These are phyloP conservation scores for Trinectes maculatus DNA, from an alignment of 2,113 vertebrate species.

Conservation along the genomic window DNA sequence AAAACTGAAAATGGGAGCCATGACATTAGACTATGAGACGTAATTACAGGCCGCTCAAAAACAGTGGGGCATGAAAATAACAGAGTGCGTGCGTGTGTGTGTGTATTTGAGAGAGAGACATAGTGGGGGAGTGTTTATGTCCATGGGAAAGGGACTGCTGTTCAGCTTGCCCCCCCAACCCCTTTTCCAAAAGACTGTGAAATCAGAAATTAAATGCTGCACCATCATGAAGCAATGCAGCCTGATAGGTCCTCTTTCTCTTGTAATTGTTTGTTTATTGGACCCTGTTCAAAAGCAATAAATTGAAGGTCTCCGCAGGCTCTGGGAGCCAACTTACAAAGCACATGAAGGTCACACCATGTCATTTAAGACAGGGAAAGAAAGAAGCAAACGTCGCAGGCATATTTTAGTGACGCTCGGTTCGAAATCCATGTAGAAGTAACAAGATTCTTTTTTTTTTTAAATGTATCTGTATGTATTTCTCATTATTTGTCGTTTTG, in stretches of 20 bases:
- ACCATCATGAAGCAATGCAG: conserved; percentile 74
- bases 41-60: conserved; percentile 61
- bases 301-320: conserved; percentile 61
- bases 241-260: conserved; percentile 71
- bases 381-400: not conserved
- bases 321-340: conserved; percentile 36
- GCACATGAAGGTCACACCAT: conserved; percentile 44
- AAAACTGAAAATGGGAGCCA: conserved; percentile 69
- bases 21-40: conserved; percentile 59
- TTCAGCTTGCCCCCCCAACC: conserved; percentile 70
- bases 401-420: no score
- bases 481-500: conserved; percentile 4
- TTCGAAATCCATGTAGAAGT: conserved; percentile 2
- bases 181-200: conserved; percentile 77
- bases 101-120: not conserved
- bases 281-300: conserved; percentile 76
- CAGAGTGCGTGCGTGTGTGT: conserved; percentile 29
- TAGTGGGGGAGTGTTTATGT: conserved; percentile 32
- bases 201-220: conserved; percentile 82
- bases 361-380: conserved; percentile 38
- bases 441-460: not conserved
- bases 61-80: conserved; percentile 51
- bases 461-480: not conserved
- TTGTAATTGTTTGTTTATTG: conserved; percentile 85
- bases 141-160: conserved; percentile 71